phyloP scores from a whole-genome alignment of 2,888 invertebrate species.

The Drosophila eohydei region DNA sequence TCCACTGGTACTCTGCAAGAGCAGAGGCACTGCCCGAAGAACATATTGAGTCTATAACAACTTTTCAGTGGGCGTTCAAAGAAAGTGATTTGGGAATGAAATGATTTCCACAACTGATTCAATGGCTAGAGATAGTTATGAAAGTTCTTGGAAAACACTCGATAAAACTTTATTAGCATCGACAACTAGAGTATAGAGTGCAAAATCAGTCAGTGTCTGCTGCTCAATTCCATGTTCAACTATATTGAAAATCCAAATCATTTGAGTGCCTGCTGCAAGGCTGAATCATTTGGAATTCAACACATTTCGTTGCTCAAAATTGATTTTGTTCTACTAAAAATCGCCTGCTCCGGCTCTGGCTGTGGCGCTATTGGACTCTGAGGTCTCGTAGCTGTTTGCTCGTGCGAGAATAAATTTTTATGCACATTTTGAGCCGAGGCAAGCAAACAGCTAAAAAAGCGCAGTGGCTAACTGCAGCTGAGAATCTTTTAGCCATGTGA shows the following conservation, averaged over 20 bases:
- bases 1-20: too few relatives aligned
- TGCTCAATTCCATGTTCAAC: not conserved
- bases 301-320: slow-evolving; percentile 34
- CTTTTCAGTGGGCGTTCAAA: not conserved
- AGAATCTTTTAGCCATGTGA: slow-evolving; percentile 33
- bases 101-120: not conserved
- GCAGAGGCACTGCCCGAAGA: not conserved
- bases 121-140: not conserved
- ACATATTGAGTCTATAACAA: slow-evolving; percentile 5
- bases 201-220: too few relatives aligned
- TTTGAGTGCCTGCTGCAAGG: slow-evolving; percentile 8
- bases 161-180: not conserved
- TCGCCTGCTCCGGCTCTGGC: not conserved
- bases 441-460: slow-evolving; percentile 32
- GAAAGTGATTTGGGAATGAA: not conserved
- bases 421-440: slow-evolving; percentile 56
- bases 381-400: slow-evolving; percentile 23
- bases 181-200: not conserved
- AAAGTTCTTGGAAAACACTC: too few relatives aligned
- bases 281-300: slow-evolving; percentile 23
- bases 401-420: slow-evolving; percentile 61
- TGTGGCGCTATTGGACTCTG: slow-evolving; percentile 21
- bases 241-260: slow-evolving; percentile 5
- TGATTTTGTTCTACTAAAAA: slow-evolving; percentile 39
- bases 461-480: slow-evolving; percentile 34